Evolutionary conservation across 2,797 vertebrate genomes (phyloP), one percentile per base, ranked within the genome.

Genomic region (Ceyx erithaca): DNA sequence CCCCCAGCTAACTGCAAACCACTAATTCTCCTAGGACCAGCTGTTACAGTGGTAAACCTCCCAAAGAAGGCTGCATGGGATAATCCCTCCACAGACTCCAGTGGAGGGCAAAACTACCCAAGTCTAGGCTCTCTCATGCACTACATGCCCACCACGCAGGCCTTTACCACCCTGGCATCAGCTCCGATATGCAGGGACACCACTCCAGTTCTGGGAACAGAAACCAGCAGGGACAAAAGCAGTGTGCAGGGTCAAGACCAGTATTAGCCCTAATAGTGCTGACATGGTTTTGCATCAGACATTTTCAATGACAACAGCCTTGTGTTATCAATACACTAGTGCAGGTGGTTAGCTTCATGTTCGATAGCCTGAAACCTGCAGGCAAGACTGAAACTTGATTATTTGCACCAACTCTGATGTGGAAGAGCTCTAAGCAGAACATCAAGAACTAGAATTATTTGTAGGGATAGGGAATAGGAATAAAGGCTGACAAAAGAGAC

Each of bases 331-430:
- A 7, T 55, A 76, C 67, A 49, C 26, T 21, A 75, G 4, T 12
- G 48, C 63, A 70, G 57, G n/a, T 66, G 23, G 33, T 75, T 33
- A 62, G 51, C 31, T 55, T 46, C 20, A 12, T 0, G 12, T 69
- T 55, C 16, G 0, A 72, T 67, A 81, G 48, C 7, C 67, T 67
- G 57, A 72, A 81, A 76, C 20, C 75, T 57, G 30, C 57, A 82
- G 71, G 37, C 33, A 80, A 70, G 33, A 46, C 52, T 26, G 70
- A 73, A 76, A 90, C 80, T 51, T 52, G 10, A 68, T 62, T 70
- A 66, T 72, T 61, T 80, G 46, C 43, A 55, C 30, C 16, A 72
- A 62, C 7, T 61, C 57, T 20, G 25, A 63, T 3, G 26, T 1
- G 2, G 68, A 58, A 94, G 77, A 86, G 67, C 28, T 84, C 30